phyloP scores from a whole-genome alignment of 2,888 invertebrate species.

The Helicoverpa assulta region DNA sequence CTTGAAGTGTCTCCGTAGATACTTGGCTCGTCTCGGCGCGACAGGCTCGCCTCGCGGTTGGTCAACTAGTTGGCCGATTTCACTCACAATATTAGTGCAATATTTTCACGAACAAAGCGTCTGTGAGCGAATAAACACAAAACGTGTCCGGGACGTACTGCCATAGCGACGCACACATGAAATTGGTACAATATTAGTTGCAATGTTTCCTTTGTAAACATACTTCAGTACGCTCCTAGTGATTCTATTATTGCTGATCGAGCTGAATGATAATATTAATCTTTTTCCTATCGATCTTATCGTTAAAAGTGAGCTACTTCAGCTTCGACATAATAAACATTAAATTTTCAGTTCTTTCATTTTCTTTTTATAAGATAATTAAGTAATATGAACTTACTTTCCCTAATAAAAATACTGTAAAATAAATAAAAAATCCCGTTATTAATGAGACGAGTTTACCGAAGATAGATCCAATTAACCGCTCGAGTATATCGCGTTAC shows the following conservation, averaged over 20 bases:
- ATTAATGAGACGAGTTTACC: conserved; percentile 50
- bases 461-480: conserved; percentile 58
- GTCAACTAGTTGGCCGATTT: conserved; percentile 20
- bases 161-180: conserved; percentile 43
- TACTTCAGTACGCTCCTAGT: conserved; percentile 2
- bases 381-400: background rate
- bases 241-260: conserved; percentile 29
- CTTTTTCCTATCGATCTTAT: conserved; percentile 18
- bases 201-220: conserved; percentile 51
- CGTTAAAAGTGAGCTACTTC: background rate
- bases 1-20: conserved; percentile 64
- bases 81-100: conserved; percentile 30
- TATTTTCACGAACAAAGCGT: conserved; percentile 47
- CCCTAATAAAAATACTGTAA: conserved; percentile 6
- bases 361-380: background rate
- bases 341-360: too few species aligned
- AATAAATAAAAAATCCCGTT: conserved; percentile 24
- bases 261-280: conserved; percentile 35
- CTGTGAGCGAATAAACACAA: conserved; percentile 52
- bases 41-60: conserved; percentile 15
- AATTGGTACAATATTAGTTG: conserved; percentile 52
- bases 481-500: conserved; percentile 66
- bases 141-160: conserved; percentile 47
- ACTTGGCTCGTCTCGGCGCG: conserved; percentile 46
- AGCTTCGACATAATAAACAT: too few species aligned